Conservation (phyloP, 2,888 invertebrate species). For the Ichneumon xanthorius region DNA sequence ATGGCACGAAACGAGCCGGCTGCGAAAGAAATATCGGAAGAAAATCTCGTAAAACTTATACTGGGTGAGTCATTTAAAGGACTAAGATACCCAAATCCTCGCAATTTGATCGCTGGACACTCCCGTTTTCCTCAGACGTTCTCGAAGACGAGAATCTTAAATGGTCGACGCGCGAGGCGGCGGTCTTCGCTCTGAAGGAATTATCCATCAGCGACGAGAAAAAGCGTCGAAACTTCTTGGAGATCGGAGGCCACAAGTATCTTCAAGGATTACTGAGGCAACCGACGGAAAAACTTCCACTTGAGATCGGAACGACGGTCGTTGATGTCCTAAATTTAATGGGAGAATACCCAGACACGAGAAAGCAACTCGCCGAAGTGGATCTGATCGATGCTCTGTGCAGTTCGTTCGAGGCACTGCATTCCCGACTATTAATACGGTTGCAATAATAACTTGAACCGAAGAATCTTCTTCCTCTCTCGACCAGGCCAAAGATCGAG, state of each 20-base stretch:
- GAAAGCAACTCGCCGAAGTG: conserved; percentile 63
- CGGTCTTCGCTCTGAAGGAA: conserved; percentile 74
- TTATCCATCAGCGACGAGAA: conserved; percentile 70
- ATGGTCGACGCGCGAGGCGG: conserved; percentile 74
- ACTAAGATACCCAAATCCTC: background rate
- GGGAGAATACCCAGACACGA: conserved; percentile 69
- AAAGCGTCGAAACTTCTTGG: conserved; percentile 73
- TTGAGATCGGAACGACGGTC: conserved; percentile 70
- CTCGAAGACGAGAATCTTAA: conserved; percentile 72
- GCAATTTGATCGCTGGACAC: background rate
- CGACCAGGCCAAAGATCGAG: conserved; percentile 61
- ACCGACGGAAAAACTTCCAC: conserved; percentile 66
- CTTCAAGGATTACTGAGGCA: conserved; percentile 70
- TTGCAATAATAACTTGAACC: background rate
- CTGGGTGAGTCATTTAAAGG: conserved; percentile 63
- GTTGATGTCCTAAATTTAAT: conserved; percentile 72
- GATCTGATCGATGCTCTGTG: conserved; percentile 75
- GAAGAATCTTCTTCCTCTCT: background rate
- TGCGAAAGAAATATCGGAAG: conserved; percentile 73
- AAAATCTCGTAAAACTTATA: conserved; percentile 68
- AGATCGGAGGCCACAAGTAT: conserved; percentile 72
- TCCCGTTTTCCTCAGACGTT: conserved; percentile 71
- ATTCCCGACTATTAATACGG: background rate
- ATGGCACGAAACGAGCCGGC: conserved; percentile 75
- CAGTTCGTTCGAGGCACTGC: conserved; percentile 73